Evolutionary conservation across 1,140 invertebrate genomes (phyloP).

Genomic region (Tyrophagus putrescentiae): DNA sequence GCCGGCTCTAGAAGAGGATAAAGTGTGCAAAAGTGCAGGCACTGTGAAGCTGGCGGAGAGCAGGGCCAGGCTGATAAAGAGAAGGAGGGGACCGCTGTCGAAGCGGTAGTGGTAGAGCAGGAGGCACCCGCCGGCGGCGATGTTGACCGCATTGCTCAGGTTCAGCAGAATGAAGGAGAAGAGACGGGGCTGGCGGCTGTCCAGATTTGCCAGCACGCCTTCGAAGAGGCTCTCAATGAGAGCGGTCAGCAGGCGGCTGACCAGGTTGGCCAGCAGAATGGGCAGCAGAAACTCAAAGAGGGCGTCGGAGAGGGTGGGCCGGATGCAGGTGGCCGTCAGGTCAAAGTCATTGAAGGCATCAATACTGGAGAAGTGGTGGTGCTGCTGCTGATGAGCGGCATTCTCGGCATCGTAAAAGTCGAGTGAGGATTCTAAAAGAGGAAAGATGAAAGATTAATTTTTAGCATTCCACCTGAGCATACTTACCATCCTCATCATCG

Average conservation of each 20-base stretch:
- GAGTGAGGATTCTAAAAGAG: neutral
- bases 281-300: neutral
- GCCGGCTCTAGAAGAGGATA: too few species aligned
- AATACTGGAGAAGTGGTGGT: neutral
- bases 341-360: neutral
- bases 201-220: too few species aligned
- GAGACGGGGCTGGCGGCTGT: too few species aligned
- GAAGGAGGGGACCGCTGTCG: neutral
- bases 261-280: neutral
- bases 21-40: too few species aligned
- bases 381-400: neutral
- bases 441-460: neutral
- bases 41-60: neutral
- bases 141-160: too few species aligned
- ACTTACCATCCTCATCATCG: neutral
- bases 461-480: neutral
- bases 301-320: constrained; percentile 5
- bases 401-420: neutral
- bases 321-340: neutral
- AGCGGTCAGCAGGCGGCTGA: neutral
- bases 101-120: neutral
- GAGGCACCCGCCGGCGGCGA: neutral
- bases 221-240: neutral
- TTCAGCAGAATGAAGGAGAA: too few species aligned
- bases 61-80: neutral